Evolutionary conservation across 2,797 vertebrate genomes (phyloP).

Genomic region (Potorous gilbertii): DNA sequence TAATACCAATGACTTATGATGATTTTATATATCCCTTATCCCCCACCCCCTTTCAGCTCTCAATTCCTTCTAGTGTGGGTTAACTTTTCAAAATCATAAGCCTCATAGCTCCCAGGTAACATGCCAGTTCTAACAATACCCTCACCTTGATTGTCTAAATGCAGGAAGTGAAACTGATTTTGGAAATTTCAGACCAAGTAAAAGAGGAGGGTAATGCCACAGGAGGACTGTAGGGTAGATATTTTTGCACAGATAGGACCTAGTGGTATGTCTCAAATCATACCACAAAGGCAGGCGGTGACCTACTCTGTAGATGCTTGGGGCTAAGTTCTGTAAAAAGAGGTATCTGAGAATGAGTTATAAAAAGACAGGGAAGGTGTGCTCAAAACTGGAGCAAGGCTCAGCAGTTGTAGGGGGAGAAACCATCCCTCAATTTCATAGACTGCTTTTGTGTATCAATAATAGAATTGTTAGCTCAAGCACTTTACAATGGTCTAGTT

Average conservation of each 20-base stretch:
- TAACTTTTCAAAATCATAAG: background rate
- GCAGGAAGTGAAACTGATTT: background rate
- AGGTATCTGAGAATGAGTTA: background rate
- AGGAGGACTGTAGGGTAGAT: background rate
- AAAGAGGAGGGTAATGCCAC: background rate
- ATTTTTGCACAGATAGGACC: background rate
- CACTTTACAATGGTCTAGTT: background rate
- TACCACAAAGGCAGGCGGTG: background rate
- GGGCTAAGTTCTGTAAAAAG: background rate
- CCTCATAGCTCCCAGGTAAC: background rate
- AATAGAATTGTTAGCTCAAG: background rate
- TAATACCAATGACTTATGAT: background rate
- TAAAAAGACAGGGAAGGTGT: background rate
- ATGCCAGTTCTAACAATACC: background rate
- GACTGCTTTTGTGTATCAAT: background rate
- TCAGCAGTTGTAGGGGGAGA: background rate
- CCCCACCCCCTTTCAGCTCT: background rate
- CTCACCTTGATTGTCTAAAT: background rate
- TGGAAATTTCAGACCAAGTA: background rate
- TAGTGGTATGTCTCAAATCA: background rate
- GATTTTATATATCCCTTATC: background rate
- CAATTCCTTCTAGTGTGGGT: background rate
- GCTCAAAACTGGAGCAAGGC: slow-evolving; percentile 1
- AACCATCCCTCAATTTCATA: background rate
- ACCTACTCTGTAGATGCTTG: background rate